Percentiles rank a stretch among this genome's conserved stretches.
Evolutionary conservation across 2,113 vertebrate species (phyloP).

Genomic region (Syngnathoides biaculeatus): DNA sequence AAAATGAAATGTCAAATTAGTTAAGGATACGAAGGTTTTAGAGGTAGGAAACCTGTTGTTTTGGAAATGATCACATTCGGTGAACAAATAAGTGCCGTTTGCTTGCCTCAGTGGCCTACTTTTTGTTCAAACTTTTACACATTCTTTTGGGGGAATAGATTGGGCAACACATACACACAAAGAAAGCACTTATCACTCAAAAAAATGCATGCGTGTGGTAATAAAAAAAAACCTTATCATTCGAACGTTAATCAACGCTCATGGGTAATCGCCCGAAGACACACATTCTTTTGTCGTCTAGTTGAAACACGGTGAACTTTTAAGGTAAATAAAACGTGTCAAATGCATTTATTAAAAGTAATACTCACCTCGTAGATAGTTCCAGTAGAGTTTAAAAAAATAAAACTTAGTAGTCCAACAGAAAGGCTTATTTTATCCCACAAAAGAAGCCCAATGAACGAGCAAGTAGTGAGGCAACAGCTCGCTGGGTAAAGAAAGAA

Average conservation of each 20-base stretch:
- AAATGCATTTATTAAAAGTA: neutral
- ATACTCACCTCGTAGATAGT: conserved; percentile 37
- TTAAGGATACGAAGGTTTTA: neutral
- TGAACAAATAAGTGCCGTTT: neutral
- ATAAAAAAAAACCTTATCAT: neutral
- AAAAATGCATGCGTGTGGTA: neutral
- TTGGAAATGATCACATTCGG: neutral
- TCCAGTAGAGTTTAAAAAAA: conserved; percentile 15
- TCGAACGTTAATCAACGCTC: conserved; percentile 44
- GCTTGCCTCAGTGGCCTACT: conserved; percentile 39
- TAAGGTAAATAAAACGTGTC: neutral
- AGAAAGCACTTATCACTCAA: neutral
- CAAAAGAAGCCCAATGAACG: neutral
- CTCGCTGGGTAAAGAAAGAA: neutral
- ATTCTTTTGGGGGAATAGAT: neutral
- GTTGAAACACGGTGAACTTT: neutral
- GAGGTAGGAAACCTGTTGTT: neutral
- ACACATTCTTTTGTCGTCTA: conserved; percentile 18
- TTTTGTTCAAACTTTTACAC: conserved; percentile 12
- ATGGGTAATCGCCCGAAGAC: conserved; percentile 39
- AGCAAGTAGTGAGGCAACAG: neutral
- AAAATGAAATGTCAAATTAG: neutral
- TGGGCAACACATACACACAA: neutral
- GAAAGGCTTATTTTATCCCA: neutral
- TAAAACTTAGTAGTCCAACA: conserved; percentile 18